These are phyloP conservation scores for Athalia cordata DNA, from an alignment of 2,888 invertebrate genomes.

Conservation along the genomic window DNA sequence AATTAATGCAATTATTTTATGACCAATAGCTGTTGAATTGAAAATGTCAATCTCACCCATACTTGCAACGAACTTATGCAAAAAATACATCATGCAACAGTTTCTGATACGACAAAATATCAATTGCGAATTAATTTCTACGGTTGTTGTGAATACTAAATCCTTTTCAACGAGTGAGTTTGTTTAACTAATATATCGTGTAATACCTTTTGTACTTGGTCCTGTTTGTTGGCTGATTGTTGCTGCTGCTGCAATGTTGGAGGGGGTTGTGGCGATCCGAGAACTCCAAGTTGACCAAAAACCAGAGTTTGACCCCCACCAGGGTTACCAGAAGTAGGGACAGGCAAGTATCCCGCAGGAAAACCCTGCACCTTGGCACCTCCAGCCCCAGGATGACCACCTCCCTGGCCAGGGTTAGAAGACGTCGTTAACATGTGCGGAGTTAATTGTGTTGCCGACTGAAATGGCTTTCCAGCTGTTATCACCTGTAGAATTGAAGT, in stretches of 20 bases:
- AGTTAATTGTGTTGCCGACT: constrained; percentile 82
- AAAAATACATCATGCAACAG: background rate
- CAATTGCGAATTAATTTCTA: background rate
- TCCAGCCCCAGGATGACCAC: constrained; percentile 65
- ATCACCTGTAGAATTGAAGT: constrained; percentile 79
- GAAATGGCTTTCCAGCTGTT: constrained; percentile 89
- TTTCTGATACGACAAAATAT: background rate
- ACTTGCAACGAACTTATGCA: background rate
- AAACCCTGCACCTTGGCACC: constrained; percentile 73
- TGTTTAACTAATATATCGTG: background rate
- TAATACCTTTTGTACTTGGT: constrained; percentile 70
- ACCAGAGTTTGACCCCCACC: constrained; percentile 81
- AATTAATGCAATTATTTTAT: constrained; percentile 30
- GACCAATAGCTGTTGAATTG: constrained; percentile 9
- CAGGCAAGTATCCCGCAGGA: constrained; percentile 85
- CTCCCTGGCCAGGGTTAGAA: constrained; percentile 67
- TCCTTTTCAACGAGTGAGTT: background rate
- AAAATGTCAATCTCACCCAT: background rate
- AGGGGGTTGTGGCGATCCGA: constrained; percentile 78
- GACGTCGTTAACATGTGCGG: constrained; percentile 89
- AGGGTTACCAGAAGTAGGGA: constrained; percentile 85
- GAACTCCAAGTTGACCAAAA: constrained; percentile 82
- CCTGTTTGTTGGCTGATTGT: constrained; percentile 67
- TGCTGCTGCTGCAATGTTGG: constrained; percentile 66
- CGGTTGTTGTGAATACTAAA: background rate